Evolutionary conservation across 1,140 invertebrate species (phyloP).

Genomic region (Stenopsyche tienmushanensis): DNA sequence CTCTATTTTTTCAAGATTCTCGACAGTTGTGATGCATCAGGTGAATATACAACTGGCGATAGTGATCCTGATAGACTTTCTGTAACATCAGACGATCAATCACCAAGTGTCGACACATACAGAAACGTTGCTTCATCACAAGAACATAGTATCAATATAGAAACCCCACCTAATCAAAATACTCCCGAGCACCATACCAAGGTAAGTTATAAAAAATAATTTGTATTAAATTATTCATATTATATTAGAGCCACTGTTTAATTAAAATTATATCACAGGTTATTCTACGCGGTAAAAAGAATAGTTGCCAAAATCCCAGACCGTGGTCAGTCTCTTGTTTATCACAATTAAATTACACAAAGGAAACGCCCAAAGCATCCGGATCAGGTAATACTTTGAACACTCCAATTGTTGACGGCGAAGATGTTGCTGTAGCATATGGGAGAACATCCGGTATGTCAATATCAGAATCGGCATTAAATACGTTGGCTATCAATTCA

Average conservation of each 20-base stretch:
- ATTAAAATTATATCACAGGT: slow-evolving; percentile 50
- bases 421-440: slow-evolving; percentile 13
- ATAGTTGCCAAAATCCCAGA: slow-evolving; percentile 57
- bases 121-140: slow-evolving; percentile 45
- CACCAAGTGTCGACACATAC: slow-evolving; percentile 65
- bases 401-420: slow-evolving; percentile 31
- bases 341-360: slow-evolving; percentile 62
- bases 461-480: slow-evolving; percentile 83
- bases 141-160: slow-evolving; percentile 41
- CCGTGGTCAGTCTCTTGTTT: slow-evolving; percentile 85
- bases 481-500: slow-evolving; percentile 61
- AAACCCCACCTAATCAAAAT: slow-evolving; percentile 36
- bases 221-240: background rate
- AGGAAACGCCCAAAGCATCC: slow-evolving; percentile 40
- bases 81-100: slow-evolving; percentile 71
- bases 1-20: slow-evolving; percentile 44
- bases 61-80: slow-evolving; percentile 69
- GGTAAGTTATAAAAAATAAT: slow-evolving; percentile 12
- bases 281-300: slow-evolving; percentile 54
- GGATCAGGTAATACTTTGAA: slow-evolving; percentile 26
- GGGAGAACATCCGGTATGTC: slow-evolving; percentile 55
- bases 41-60: slow-evolving; percentile 81
- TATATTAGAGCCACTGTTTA: slow-evolving; percentile 39
- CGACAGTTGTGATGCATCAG: slow-evolving; percentile 80
- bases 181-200: slow-evolving; percentile 38